A percentile compares a stretch with the other conserved stretches of the same genome.
phyloP scores from a whole-genome alignment of 1,140 invertebrate genomes.

The Battus philenor region DNA sequence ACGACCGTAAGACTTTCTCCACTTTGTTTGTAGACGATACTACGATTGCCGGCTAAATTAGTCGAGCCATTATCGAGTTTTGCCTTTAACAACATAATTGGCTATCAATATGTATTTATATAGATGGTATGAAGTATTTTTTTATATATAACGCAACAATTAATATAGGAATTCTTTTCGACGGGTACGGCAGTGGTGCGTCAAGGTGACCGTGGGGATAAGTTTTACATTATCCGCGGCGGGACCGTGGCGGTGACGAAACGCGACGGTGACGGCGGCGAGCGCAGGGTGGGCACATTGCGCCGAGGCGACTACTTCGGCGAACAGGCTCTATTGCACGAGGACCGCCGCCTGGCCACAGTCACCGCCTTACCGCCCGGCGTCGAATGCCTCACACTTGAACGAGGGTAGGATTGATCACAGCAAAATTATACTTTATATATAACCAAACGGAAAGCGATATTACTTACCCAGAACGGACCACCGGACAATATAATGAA shows the following conservation, averaged over 20 bases:
- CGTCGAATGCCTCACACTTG: constrained; percentile 92
- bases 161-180: constrained; percentile 87
- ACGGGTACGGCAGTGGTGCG: constrained; percentile 91
- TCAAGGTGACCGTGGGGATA: constrained; percentile 95
- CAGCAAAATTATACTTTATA: background rate
- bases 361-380: constrained; percentile 90
- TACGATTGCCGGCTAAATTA: too few relatives aligned
- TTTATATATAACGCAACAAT: too few relatives aligned
- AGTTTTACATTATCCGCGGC: constrained; percentile 96
- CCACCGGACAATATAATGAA: too few relatives aligned
- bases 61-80: too few relatives aligned
- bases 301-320: constrained; percentile 86
- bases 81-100: too few relatives aligned
- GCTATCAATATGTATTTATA: too few relatives aligned
- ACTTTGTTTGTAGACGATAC: too few relatives aligned
- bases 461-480: too few relatives aligned
- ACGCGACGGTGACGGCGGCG: constrained; percentile 75
- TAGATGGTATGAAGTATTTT: too few relatives aligned
- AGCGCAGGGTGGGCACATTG: constrained; percentile 80
- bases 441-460: too few relatives aligned
- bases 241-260: constrained; percentile 90
- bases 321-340: constrained; percentile 86
- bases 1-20: too few relatives aligned
- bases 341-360: constrained; percentile 91
- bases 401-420: constrained; percentile 80